Percentiles rank a stretch among this genome's conserved stretches.
These are phyloP conservation scores for Coryphaenoides rupestris DNA, from an alignment of 2,113 vertebrate species.

Conservation along the genomic window DNA sequence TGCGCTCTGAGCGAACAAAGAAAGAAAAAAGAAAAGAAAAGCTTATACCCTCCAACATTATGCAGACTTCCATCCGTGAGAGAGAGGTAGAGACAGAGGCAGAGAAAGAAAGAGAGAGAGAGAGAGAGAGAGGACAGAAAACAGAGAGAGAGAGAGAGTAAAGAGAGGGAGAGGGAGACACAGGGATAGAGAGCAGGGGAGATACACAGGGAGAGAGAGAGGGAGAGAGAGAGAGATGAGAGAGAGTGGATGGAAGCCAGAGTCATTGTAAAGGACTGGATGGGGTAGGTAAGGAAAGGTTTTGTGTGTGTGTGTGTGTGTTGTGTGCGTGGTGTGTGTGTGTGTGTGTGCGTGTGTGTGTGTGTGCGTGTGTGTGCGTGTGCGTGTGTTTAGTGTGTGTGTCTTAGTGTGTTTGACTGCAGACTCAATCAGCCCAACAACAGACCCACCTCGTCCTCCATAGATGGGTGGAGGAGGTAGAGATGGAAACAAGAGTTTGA, in stretches of 20 bases:
- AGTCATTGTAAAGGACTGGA: conserved; percentile 38
- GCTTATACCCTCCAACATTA: conserved; percentile 47
- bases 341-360: no score
- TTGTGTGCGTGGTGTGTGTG: no score
- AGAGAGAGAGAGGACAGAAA: no score
- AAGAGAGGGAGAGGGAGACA: neutral
- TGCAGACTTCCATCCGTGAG: conserved; percentile 20
- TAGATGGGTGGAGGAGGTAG: conserved; percentile 36
- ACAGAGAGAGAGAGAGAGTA: no score
- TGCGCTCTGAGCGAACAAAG: conserved; percentile 15
- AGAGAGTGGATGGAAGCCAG: conserved; percentile 8
- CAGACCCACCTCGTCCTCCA: conserved; percentile 43
- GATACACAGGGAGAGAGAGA: conserved; percentile 22
- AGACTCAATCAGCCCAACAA: conserved; percentile 20
- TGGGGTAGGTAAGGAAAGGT: conserved; percentile 21
- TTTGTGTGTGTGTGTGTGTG: no score
- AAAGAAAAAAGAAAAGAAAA: conserved; percentile 32
- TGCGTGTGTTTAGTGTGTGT: no score
- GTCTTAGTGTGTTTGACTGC: no score
- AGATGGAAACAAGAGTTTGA: neutral
- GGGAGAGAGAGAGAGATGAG: conserved; percentile 10
- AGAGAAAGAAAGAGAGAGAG: no score
- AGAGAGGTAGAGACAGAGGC: neutral
- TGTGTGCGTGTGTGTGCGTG: no score
- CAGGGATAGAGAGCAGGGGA: neutral